These are phyloP conservation scores for Porites lobata DNA, from an alignment of 92 coral and sea anemone genomes.

Conservation along the genomic window DNA sequence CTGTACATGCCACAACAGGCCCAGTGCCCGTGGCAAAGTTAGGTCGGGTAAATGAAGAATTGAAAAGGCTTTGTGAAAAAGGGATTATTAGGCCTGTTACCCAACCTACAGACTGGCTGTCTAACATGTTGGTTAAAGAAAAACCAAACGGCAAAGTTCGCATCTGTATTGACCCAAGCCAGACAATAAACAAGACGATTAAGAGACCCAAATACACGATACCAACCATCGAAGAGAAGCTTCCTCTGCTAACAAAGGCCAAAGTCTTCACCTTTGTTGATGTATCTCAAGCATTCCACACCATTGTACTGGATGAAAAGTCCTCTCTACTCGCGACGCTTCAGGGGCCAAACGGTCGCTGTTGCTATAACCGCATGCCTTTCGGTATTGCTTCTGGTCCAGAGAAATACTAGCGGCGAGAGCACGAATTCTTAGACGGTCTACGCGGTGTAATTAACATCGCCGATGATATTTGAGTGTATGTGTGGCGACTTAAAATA, in stretches of 20 bases:
- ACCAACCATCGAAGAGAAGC: conserved; percentile 52
- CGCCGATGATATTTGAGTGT: conserved; percentile 41
- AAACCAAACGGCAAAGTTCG: conserved; percentile 51
- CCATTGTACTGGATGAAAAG: conserved; percentile 40
- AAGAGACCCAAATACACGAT: conserved; percentile 47
- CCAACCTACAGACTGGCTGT: conserved; percentile 26
- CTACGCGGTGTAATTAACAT: background rate
- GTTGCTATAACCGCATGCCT: conserved; percentile 32
- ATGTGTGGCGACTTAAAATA: conserved; percentile 39
- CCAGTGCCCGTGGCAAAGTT: no score
- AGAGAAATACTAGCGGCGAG: conserved; percentile 12
- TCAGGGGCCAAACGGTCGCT: conserved; percentile 28
- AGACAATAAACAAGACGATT: conserved; percentile 50
- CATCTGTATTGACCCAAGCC: conserved; percentile 44
- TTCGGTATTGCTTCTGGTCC: conserved; percentile 33
- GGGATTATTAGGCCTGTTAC: conserved; percentile 28
- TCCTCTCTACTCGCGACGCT: background rate
- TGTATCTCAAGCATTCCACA: conserved; percentile 24
- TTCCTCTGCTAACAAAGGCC: conserved; percentile 7
- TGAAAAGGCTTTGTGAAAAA: no score
- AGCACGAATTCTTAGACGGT: conserved; percentile 6
- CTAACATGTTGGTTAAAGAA: conserved; percentile 27
- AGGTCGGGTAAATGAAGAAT: no score
- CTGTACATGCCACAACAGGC: no score
- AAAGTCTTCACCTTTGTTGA: conserved; percentile 1